Base-by-base conservation (phyloP, 2,113 vertebrate species). In the Oncorhynchus masou region DNA sequence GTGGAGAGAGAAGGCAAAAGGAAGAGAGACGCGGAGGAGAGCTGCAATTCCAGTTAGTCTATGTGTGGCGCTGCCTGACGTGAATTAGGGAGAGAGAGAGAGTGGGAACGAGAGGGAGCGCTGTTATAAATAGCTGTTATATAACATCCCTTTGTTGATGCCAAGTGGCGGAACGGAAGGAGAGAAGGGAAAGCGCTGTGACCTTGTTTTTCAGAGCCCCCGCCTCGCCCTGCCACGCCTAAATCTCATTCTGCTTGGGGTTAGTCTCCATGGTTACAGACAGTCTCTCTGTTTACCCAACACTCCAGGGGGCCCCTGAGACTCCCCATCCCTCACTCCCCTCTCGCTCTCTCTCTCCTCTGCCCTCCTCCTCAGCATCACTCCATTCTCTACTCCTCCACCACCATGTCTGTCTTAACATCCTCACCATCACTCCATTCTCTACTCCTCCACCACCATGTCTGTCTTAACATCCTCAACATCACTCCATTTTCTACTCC, bases 111-210 rank as follows among this genome's bases (percentile, higher is more conserved):
- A 84, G 82, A 83, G 82, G 81, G 86, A 87, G 87, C 31, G 74
- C 16, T 72, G 86, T 86, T 91, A 93, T 92, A 93, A 92, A 93
- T 93, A 93, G 91, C 87, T 80, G 84, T 93, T 93, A 86, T 90
- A 92, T 93, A 93, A 93, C 90, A 86, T 90, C 89, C 87, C 82
- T 92, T 92, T 93, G 91, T 93, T 90, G 91, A 92, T 89, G 89
- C 92, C 92, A 92, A 92, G 89, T 88, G 84, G 88, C 75, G 39
- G 88, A 91, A 88, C 89, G 87, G 90, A 90, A 90, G 85, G 88
- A 83, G 91, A 85, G 91, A 87, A 85, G 81, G 87, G 89, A 90
- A 78, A 88, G 83, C 85, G 88, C 87, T 88, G 45, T 91, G 90
- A 92, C 91, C 91, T 93, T 92, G 91, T 93, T 92, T 93, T 92